A percentile compares a stretch with the other conserved stretches of the same genome.
Conservation (phyloP, 2,888 invertebrate species). For the Agrilus cyanescens region DNA sequence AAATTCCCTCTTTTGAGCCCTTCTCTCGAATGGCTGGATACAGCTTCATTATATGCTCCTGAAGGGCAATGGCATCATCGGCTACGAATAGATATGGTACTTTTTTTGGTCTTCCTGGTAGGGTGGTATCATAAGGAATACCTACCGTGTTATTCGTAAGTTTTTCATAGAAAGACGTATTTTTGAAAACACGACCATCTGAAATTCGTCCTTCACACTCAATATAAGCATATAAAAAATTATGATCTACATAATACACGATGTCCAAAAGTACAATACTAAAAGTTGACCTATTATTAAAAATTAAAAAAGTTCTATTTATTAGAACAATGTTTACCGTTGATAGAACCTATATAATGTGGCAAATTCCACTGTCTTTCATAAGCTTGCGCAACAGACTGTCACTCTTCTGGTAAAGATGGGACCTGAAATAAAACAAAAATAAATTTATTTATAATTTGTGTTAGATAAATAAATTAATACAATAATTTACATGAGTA, state of each 20-base stretch:
- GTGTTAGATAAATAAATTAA: too few species aligned
- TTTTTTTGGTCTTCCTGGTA: constrained; percentile 13
- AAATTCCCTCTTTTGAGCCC: constrained; percentile 18
- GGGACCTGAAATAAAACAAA: too few species aligned
- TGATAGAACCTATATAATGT: constrained; percentile 21
- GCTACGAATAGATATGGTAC: constrained; percentile 13
- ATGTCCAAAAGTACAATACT: constrained; percentile 17
- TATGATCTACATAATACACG: constrained; percentile 13
- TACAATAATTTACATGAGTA: too few species aligned
- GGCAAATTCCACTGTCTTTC: constrained; percentile 25
- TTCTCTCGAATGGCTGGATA: constrained; percentile 18
- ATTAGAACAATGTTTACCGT: constrained; percentile 23
- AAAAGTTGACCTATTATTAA: constrained; percentile 15
- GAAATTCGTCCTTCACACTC: constrained; percentile 16
- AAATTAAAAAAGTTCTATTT: constrained; percentile 18
- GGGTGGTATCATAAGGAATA: constrained; percentile 12
- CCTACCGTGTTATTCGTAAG: constrained; percentile 1
- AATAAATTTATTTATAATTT: too few species aligned
- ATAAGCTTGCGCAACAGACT: too few species aligned
- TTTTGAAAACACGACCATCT: constrained; percentile 13
- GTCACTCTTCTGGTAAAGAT: too few species aligned
- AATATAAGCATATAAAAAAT: constrained; percentile 13
- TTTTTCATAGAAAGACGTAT: constrained; percentile 6
- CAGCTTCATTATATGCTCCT: constrained; percentile 21
- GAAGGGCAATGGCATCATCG: constrained; percentile 21